Evolutionary conservation across 2,888 invertebrate species (phyloP).

Genomic region (Abrostola triplasia): DNA sequence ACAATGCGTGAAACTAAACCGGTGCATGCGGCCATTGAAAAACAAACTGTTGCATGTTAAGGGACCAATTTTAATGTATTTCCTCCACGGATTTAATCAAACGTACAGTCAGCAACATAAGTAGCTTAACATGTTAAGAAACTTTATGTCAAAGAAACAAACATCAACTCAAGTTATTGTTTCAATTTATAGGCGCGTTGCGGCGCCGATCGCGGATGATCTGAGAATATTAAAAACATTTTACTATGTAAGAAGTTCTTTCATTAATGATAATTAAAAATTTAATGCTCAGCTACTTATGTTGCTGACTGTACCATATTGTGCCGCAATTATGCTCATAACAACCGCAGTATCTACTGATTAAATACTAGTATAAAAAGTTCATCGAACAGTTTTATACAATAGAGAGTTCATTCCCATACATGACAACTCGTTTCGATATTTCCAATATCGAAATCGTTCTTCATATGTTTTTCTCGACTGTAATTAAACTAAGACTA

Average conservation of each 20-base stretch:
- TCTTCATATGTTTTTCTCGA: conserved; percentile 36
- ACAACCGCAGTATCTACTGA: conserved; percentile 3
- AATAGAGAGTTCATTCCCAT: conserved; percentile 35
- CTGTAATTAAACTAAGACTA: conserved; percentile 35
- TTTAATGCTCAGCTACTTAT: too few relatives aligned
- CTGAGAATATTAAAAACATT: too few relatives aligned
- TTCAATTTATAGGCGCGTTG: too few relatives aligned
- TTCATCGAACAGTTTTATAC: conserved; percentile 6
- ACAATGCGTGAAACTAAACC: conserved; percentile 65
- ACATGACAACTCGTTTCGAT: conserved; percentile 20
- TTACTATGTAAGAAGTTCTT: too few relatives aligned
- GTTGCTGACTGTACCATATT: too few relatives aligned
- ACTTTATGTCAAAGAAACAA: too few relatives aligned
- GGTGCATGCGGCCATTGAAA: conserved; percentile 60
- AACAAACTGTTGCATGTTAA: conserved; percentile 59
- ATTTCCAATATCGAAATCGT: conserved; percentile 35
- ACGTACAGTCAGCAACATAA: too few relatives aligned
- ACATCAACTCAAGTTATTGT: too few relatives aligned
- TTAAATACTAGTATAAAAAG: conserved; percentile 20
- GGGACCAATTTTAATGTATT: conserved; percentile 60
- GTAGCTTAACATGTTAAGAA: too few relatives aligned
- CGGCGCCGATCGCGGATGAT: too few relatives aligned
- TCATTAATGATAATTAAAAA: too few relatives aligned
- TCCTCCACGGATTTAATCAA: conserved; percentile 55
- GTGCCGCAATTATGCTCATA: conserved; percentile 32